Evolutionary conservation across 2,797 vertebrate species (phyloP), one percentile per base, ranked within the genome.

Genomic region (Scyliorhinus canicula): DNA sequence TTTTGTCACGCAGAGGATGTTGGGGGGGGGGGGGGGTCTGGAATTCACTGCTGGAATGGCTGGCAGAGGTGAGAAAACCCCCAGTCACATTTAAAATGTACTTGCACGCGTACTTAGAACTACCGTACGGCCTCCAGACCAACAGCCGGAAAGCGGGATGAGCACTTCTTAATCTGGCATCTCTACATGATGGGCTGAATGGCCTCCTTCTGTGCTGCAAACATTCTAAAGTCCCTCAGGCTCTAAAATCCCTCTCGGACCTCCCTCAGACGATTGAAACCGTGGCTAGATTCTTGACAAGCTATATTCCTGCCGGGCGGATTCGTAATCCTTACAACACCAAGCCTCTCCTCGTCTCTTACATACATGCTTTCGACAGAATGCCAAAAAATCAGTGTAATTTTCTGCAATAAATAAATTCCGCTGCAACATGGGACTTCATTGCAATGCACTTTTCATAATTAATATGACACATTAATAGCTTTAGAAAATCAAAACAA

Each of bases 401-500:
- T 91, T 91, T 91, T 91, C 57, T 35, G 24, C 60, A 65, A 14
- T 63, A 91, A 44, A 65, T 65, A 28, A 91, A 26, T 44, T 63
- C 57, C 63, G 8, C 12, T 26, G 57, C 60, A 91, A 44, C 79
- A 65, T 44, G 88, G 60, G 88, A 91, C 57, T 28, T 40, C 88
- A 91, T 91, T 40, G 24, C 60, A 24, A 24, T 40, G 57, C 88
- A 91, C 88, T 91, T 91, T 44, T 65, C 88, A 65, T 65, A 91
- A 91, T 91, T 91, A 91, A 91, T 65, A 65, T 91, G 88, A 65
- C 88, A 91, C 3, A 65, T 52, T 91, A 65, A 65, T 91, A 91
- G 88, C 60, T 65, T 65, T 91, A 24, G n/a, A 91, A 91, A 65
- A 65, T 91, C 88, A 63, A 65, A 91, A 91, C 88, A 91, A 91